Evolutionary conservation across 2,797 vertebrate species (phyloP), one percentile per base, ranked within the genome.

Genomic region (Oryzias sinensis): DNA sequence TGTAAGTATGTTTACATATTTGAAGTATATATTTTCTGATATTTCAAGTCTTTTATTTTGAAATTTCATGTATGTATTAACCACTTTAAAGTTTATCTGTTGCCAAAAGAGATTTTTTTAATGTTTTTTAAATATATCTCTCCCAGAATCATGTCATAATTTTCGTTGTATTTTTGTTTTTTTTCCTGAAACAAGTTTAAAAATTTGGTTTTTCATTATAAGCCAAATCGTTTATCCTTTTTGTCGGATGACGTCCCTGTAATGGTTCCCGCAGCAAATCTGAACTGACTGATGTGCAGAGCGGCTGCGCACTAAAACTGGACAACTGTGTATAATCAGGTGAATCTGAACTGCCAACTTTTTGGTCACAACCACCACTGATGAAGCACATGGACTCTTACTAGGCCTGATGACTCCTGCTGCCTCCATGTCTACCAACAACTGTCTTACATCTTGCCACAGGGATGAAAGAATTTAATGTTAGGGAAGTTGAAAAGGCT

Each of bases 231-330:
- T 62, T 43, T 5, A 0, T 46, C n/a, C 65, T n/a, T 56, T n/a
- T 52, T 45, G 11, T 14, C 29, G 14, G 66, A 2, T 85, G 81
- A 91, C 86, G 85, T 90, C 86, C 89, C 41, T 1, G 56, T 6
- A 68, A 63, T 71, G 56, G 70, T 68, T 45, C 65, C 74, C 76
- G 65, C 70, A 86, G 85, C 89, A 79, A 84, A 89, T 89, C 74
- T 77, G 72, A 48, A 51, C 59, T 27, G 57, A 71, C 75, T 85
- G 77, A 80, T 85, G 87, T 90, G 91, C 91, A 93, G 89, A 1
- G 20, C 20, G 20, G 20, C 20, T 22, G 20, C 20, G 20, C 20
- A 22, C 20, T 22, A 22, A 22, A 22, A 22, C 20, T 22, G 20
- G 20, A 22, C 20, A 22, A 22, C 20, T 22, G 20, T 22, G 20